These are phyloP conservation scores for Parambassis ranga DNA, from an alignment of 2,797 vertebrate genomes.

Conservation along the genomic window DNA sequence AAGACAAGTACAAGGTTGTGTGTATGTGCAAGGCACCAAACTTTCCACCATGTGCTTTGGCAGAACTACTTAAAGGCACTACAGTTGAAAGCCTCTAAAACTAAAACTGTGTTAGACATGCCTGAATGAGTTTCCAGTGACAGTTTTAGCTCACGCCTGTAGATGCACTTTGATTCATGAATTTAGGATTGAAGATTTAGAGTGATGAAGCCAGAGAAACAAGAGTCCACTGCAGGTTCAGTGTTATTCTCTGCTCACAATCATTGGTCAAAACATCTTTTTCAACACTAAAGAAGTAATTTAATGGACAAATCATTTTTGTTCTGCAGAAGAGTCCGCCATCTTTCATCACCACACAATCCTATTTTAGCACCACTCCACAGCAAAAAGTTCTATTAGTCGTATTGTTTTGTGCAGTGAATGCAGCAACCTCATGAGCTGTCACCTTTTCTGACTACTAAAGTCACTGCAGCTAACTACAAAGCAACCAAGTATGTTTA, in stretches of 20 bases:
- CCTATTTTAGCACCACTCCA: no score
- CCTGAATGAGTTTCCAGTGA: constrained; percentile 4
- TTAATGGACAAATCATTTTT: no score
- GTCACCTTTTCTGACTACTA: not conserved
- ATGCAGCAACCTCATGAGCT: not conserved
- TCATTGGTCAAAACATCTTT: no score
- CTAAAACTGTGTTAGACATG: constrained; percentile 4
- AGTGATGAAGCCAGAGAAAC: not conserved
- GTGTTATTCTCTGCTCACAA: not conserved
- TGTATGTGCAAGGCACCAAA: no score
- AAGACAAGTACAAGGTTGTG: no score
- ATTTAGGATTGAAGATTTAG: not conserved
- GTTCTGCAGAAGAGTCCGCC: no score
- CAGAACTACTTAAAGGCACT: no score
- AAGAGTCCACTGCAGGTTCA: not conserved
- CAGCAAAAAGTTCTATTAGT: no score
- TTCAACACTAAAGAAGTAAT: no score
- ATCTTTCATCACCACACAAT: no score
- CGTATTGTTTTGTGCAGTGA: not conserved
- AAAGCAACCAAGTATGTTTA: not conserved
- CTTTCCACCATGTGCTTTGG: not conserved
- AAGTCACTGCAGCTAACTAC: not conserved
- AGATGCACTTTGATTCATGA: constrained; percentile 23
- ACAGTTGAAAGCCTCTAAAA: not conserved
- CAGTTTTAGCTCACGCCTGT: constrained; percentile 13